These are phyloP conservation scores for Malacoraja senta DNA, from an alignment of 2,797 vertebrate genomes.

Conservation along the genomic window DNA sequence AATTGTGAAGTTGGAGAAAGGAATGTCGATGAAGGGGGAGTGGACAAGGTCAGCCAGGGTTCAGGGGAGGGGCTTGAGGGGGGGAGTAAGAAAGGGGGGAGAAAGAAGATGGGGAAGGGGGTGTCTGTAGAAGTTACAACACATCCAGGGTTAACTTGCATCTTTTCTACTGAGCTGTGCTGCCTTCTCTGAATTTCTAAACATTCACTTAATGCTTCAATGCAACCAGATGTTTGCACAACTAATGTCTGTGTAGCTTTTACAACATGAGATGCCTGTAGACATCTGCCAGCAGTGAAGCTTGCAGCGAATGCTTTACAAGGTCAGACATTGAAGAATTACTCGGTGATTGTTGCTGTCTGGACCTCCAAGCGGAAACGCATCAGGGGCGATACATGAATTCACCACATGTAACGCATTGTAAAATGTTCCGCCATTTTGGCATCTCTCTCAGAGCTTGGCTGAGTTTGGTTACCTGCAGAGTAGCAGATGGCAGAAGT, in stretches of 20 bases:
- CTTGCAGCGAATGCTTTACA: neutral
- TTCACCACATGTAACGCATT: neutral
- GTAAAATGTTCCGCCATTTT: neutral
- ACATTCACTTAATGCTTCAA: neutral
- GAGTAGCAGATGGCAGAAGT: neutral
- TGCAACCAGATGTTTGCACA: constrained; percentile 11
- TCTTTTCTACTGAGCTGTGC: neutral
- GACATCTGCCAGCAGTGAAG: neutral
- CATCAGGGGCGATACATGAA: neutral
- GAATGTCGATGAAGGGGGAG: no score
- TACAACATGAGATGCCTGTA: neutral
- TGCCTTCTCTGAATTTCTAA: neutral
- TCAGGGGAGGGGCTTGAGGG: no score
- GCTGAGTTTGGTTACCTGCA: constrained; percentile 3
- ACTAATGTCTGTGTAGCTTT: neutral
- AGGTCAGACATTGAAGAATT: constrained; percentile 33
- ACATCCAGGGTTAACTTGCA: neutral
- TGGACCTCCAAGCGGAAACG: neutral
- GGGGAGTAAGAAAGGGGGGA: no score
- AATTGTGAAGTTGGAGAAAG: no score
- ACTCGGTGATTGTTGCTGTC: neutral
- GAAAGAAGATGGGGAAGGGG: no score
- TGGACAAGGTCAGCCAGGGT: no score
- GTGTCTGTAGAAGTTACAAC: neutral
- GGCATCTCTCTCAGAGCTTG: neutral